Conservation (phyloP, 2,113 vertebrate genomes). For the Glaucidium brasilianum region DNA sequence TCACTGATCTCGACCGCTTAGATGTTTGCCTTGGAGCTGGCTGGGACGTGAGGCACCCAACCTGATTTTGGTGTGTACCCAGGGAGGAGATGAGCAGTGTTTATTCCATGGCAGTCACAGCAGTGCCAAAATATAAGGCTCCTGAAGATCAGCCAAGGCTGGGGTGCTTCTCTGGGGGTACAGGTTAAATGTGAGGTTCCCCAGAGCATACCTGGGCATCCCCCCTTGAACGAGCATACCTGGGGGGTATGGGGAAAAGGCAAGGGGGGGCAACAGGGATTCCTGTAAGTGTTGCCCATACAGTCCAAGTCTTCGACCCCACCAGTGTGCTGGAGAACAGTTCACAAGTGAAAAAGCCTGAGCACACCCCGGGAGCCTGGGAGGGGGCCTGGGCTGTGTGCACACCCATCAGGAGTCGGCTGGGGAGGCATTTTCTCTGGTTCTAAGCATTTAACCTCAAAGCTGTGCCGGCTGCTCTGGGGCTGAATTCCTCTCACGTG, state of each 20-base stretch:
- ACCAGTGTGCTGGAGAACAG: accelerated
- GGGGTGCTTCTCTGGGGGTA: neutral
- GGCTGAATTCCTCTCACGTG: neutral
- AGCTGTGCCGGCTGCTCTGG: neutral
- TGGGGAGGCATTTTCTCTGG: neutral
- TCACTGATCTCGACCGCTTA: neutral
- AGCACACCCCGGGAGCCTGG: accelerated
- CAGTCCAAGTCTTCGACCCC: neutral
- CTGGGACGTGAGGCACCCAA: accelerated
- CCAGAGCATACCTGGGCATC: neutral
- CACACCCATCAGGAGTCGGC: accelerated
- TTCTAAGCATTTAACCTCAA: neutral
- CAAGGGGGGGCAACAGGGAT: neutral
- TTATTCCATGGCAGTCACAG: accelerated
- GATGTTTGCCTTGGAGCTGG: neutral
- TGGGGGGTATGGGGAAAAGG: accelerated
- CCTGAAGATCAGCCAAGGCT: accelerated
- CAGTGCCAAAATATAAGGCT: neutral
- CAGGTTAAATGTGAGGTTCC: neutral
- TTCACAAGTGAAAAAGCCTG: accelerated
- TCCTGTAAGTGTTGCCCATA: accelerated
- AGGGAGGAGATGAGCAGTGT: accelerated
- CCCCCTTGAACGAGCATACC: accelerated
- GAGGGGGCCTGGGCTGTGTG: neutral
- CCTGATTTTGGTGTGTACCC: neutral